Percentiles rank a stretch among this genome's conserved stretches.
phyloP scores from a whole-genome alignment of 2,888 invertebrate species.

The Psylliodes chrysocephalus region DNA sequence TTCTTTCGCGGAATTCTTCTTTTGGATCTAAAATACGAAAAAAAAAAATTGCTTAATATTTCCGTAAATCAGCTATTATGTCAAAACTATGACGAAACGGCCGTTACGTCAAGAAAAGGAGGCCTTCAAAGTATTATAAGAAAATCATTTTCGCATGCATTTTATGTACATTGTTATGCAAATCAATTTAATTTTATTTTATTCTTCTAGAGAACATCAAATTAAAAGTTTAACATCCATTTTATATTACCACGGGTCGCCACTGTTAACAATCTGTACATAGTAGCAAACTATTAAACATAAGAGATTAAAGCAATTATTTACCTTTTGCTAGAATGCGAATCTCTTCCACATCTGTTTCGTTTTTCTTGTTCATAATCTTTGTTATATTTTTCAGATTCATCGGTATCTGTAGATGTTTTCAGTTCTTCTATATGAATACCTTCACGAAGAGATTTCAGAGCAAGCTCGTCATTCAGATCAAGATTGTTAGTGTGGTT shows the following conservation, averaged over 20 bases:
- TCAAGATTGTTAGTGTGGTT: conserved; percentile 58
- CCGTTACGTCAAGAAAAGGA: no score
- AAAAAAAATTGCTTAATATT: no score
- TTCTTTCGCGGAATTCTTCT: conserved; percentile 44
- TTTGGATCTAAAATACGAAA: conserved; percentile 39
- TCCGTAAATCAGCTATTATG: no score
- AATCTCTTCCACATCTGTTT: conserved; percentile 48
- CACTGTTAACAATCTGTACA: no score
- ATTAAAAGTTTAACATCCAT: no score
- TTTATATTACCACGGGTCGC: no score
- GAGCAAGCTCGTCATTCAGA: conserved; percentile 61
- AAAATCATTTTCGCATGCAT: no score
- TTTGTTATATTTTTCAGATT: conserved; percentile 42
- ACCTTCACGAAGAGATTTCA: conserved; percentile 59
- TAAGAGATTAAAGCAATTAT: background rate
- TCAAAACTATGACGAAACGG: no score
- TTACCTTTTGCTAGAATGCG: conserved; percentile 46
- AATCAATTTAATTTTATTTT: no score
- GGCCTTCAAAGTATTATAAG: no score
- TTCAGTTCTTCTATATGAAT: conserved; percentile 56
- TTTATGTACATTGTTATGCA: no score
- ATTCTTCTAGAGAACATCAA: no score
- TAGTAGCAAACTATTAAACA: background rate
- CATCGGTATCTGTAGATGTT: conserved; percentile 45
- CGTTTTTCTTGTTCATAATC: conserved; percentile 52